Conservation (phyloP, 1,140 invertebrate species). For the Drosophila sulfurigaster region DNA sequence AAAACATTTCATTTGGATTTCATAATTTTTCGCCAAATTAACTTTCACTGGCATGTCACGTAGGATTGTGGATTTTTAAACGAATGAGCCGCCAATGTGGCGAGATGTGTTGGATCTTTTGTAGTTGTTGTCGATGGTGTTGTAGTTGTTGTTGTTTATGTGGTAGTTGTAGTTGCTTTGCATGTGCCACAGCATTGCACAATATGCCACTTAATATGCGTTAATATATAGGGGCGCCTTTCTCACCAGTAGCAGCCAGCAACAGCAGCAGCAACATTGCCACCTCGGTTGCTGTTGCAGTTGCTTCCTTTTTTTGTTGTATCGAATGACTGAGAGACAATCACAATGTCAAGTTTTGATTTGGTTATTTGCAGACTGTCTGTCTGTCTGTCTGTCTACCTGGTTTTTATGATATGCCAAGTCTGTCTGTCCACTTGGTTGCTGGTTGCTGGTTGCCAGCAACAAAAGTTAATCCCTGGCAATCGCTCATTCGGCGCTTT, state of each 20-base stretch:
- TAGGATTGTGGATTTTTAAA: conserved; percentile 63
- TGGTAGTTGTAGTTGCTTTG: conserved; percentile 18
- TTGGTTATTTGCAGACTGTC: conserved; percentile 52
- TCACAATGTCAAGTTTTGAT: conserved; percentile 80
- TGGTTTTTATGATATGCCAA: conserved; percentile 43
- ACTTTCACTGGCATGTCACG: conserved; percentile 76
- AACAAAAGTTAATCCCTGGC: conserved; percentile 63
- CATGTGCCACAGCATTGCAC: conserved; percentile 39
- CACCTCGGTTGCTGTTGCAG: conserved; percentile 17
- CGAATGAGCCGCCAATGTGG: conserved; percentile 38
- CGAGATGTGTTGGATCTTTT: conserved; percentile 15
- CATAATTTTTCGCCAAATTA: conserved; percentile 79
- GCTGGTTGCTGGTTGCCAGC: neutral
- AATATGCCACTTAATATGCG: conserved; percentile 55
- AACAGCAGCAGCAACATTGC: conserved; percentile 28
- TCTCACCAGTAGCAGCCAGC: conserved; percentile 37
- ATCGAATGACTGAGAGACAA: conserved; percentile 32
- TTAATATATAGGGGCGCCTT: conserved; percentile 50
- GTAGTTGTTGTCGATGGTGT: too few species aligned
- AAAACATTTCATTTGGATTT: conserved; percentile 75
- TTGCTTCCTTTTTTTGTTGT: conserved; percentile 60
- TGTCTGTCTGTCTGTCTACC: conserved; percentile 23
- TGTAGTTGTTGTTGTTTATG: too few species aligned
- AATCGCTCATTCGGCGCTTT: conserved; percentile 67
- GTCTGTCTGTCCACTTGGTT: conserved; percentile 13